These are phyloP conservation scores for Nemotelus pantherinus DNA, from an alignment of 2,888 invertebrate genomes.

Conservation along the genomic window DNA sequence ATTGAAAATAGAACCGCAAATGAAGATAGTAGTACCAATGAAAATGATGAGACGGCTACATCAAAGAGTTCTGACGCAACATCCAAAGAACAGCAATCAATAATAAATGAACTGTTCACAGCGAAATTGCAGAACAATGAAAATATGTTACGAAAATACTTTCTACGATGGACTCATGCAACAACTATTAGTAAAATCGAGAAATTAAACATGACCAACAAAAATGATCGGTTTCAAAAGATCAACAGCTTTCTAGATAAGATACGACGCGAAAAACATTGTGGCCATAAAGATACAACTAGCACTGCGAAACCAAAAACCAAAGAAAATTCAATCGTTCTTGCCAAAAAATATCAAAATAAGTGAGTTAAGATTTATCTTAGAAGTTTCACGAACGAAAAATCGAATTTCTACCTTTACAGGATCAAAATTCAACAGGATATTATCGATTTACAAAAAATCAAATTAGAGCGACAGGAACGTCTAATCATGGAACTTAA, in stretches of 20 bases:
- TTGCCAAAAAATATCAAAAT: constrained; percentile 61
- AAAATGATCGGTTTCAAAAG: constrained; percentile 59
- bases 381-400: neutral
- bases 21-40: neutral
- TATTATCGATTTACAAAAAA: constrained; percentile 77
- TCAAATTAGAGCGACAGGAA: constrained; percentile 76
- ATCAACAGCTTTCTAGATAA: constrained; percentile 63
- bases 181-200: constrained; percentile 62
- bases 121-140: constrained; percentile 47
- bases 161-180: constrained; percentile 62
- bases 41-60: constrained; percentile 2
- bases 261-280: constrained; percentile 59
- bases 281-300: constrained; percentile 4
- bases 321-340: constrained; percentile 23
- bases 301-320: constrained; percentile 23
- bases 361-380: constrained; percentile 56
- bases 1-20: neutral
- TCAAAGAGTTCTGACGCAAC: constrained; percentile 50
- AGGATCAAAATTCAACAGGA: constrained; percentile 77
- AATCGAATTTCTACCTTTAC: constrained; percentile 50
- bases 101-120: constrained; percentile 59
- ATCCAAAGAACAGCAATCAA: constrained; percentile 57
- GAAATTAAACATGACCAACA: constrained; percentile 55
- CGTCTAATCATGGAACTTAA: constrained; percentile 78
- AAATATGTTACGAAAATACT: constrained; percentile 58